These are phyloP conservation scores for Dryas iulia DNA, from an alignment of 1,140 invertebrate genomes.

Conservation along the genomic window DNA sequence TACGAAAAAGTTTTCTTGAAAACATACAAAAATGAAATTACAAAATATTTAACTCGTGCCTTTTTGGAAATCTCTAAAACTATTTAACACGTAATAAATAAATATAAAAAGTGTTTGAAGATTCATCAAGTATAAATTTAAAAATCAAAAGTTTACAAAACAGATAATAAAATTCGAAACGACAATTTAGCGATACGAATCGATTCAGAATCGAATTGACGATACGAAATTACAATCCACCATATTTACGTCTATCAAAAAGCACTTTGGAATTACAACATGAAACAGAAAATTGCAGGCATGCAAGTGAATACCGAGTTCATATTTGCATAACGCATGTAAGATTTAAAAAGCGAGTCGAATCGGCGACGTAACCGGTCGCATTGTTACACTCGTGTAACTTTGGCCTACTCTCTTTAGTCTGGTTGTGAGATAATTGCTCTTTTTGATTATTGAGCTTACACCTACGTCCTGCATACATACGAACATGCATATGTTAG, in stretches of 20 bases:
- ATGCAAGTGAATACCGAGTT: conserved; percentile 6
- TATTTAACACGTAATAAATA: too few relatives aligned
- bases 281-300: conserved; percentile 16
- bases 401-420: conserved; percentile 13
- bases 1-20: too few relatives aligned
- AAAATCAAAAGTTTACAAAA: too few relatives aligned
- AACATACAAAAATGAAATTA: too few relatives aligned
- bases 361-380: conserved; percentile 20
- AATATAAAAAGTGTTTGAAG: too few relatives aligned
- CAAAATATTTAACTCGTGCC: too few relatives aligned
- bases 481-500: too few relatives aligned
- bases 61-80: too few relatives aligned
- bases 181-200: not conserved
- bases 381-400: conserved; percentile 24
- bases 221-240: not conserved
- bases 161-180: not conserved
- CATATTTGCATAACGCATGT: conserved; percentile 28
- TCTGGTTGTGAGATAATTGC: conserved; percentile 18
- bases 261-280: not conserved
- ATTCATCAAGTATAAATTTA: too few relatives aligned
- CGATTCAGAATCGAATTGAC: not conserved
- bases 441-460: conserved; percentile 2
- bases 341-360: conserved; percentile 27
- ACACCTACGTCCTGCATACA: too few relatives aligned
- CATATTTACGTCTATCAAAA: not conserved